Percentiles rank a stretch among this genome's conserved stretches.
Conservation (phyloP, 2,797 vertebrate genomes). For the Emydoidea blandingii region DNA sequence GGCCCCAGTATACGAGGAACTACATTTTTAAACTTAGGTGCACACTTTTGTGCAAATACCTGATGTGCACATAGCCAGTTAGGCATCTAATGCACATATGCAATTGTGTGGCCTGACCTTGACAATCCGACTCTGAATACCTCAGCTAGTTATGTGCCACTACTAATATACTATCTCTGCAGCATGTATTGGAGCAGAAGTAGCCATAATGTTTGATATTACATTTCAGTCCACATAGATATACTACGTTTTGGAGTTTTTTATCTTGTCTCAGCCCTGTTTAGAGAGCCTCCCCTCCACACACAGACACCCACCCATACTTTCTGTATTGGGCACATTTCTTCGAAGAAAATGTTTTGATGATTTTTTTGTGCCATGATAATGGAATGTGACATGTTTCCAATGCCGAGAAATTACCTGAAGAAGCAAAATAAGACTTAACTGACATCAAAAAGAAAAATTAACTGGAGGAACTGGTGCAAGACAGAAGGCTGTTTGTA, state of each 20-base stretch:
- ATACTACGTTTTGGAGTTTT: accelerated
- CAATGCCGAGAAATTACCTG: not conserved
- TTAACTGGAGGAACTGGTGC: not conserved
- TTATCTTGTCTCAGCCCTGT: not conserved
- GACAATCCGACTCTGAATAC: not conserved
- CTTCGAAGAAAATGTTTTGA: not conserved
- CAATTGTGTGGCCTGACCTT: accelerated
- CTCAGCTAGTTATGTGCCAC: not conserved
- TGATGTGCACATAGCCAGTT: not conserved
- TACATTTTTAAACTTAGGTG: not conserved
- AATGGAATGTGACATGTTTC: not conserved
- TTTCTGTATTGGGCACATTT: accelerated
- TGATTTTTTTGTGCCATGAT: not conserved
- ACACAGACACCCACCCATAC: accelerated
- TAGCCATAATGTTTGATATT: accelerated
- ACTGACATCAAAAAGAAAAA: not conserved
- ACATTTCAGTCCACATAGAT: accelerated
- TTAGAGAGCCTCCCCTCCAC: not conserved
- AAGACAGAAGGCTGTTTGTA: not conserved
- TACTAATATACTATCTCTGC: not conserved
- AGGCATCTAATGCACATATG: not conserved
- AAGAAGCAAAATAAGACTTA: not conserved
- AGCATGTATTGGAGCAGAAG: accelerated
- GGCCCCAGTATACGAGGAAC: accelerated
- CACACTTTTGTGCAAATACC: not conserved